These are phyloP conservation scores for Nymphalis io DNA, from an alignment of 1,140 invertebrate species.

Conservation along the genomic window DNA sequence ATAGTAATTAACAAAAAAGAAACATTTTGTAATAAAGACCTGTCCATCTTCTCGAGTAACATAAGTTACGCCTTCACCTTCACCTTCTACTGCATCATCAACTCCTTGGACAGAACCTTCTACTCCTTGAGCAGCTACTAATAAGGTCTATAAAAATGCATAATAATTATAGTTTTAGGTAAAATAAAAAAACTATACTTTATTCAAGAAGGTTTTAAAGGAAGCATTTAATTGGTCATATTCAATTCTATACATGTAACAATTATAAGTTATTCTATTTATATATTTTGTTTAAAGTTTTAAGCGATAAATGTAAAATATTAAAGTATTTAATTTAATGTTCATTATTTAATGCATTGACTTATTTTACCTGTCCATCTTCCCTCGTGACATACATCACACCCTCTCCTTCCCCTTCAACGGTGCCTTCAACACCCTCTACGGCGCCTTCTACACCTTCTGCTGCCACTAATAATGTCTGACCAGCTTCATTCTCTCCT, in stretches of 20 bases:
- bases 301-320: too few species aligned
- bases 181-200: too few species aligned
- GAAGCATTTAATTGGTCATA: too few species aligned
- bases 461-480: slow-evolving; percentile 81
- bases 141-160: slow-evolving; percentile 34
- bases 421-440: slow-evolving; percentile 82
- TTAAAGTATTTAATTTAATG: too few species aligned
- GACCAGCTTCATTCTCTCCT: slow-evolving; percentile 88
- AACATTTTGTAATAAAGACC: slow-evolving; percentile 56
- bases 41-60: slow-evolving; percentile 81
- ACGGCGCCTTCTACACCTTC: slow-evolving; percentile 72
- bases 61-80: slow-evolving; percentile 82
- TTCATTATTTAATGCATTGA: too few species aligned
- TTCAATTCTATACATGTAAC: too few species aligned
- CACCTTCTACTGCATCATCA: slow-evolving; percentile 82
- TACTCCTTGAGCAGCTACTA: slow-evolving; percentile 47
- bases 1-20: background rate
- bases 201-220: too few species aligned
- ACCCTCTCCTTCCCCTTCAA: slow-evolving; percentile 85
- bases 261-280: too few species aligned
- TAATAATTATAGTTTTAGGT: background rate
- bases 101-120: slow-evolving; percentile 85
- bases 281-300: too few species aligned
- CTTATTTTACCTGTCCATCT: slow-evolving; percentile 80
- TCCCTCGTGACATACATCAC: slow-evolving; percentile 80